These are phyloP conservation scores for Antechinus flavipes DNA, from an alignment of 2,113 vertebrate genomes.

Conservation along the genomic window DNA sequence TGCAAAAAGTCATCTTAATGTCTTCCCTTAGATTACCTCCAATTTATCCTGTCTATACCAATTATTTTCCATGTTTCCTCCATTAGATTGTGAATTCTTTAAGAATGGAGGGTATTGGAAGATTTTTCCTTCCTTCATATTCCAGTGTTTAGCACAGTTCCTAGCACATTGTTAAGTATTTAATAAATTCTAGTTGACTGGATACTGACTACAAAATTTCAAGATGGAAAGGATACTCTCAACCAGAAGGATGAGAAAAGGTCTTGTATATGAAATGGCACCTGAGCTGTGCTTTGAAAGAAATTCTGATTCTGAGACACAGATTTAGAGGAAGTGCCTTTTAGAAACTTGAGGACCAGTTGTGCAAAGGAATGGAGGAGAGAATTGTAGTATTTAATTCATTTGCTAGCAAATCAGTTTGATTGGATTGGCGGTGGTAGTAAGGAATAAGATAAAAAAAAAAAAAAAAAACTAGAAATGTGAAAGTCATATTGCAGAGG, in stretches of 20 bases:
- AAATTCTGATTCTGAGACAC: neutral
- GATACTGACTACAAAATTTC: neutral
- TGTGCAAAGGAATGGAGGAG: neutral
- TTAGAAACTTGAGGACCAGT: neutral
- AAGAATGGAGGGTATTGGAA: neutral
- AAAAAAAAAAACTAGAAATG: neutral
- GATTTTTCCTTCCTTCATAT: neutral
- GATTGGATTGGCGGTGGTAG: neutral
- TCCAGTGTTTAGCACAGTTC: neutral
- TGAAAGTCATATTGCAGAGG: neutral
- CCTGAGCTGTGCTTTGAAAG: neutral
- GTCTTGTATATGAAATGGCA: neutral
- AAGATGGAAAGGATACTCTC: neutral
- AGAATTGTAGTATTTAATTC: neutral
- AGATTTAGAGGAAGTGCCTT: neutral
- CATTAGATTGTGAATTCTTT: neutral
- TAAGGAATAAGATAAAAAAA: neutral
- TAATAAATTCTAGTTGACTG: neutral
- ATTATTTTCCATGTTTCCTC: neutral
- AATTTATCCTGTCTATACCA: neutral
- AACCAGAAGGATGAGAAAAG: neutral
- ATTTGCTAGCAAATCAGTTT: neutral
- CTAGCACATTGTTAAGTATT: neutral
- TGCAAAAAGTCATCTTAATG: neutral
- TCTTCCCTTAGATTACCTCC: neutral